A percentile compares a stretch with the other conserved stretches of the same genome.
phyloP scores from a whole-genome alignment of 2,888 invertebrate genomes.

The Antheraea yamamai region DNA sequence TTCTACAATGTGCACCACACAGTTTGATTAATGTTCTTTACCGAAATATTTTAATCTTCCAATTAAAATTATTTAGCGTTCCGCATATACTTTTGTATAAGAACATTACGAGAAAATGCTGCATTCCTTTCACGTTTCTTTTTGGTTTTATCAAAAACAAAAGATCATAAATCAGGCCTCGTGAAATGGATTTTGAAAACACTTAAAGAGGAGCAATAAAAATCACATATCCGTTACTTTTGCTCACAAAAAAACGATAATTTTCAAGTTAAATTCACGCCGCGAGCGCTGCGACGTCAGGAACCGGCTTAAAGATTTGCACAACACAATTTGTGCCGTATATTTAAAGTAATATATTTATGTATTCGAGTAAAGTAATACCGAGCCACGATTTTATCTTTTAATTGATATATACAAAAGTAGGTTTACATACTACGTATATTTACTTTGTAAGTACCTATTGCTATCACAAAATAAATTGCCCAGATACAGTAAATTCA shows the following conservation, averaged over 20 bases:
- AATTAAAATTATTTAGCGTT: background rate
- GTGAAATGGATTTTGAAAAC: background rate
- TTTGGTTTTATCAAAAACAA: background rate
- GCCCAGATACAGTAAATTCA: too few species aligned
- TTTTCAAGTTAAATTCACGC: conserved; percentile 21
- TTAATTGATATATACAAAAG: background rate
- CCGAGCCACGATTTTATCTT: background rate
- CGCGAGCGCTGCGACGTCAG: background rate
- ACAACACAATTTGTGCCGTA: background rate
- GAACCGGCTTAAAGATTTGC: conserved; percentile 18
- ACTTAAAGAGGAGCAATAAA: conserved; percentile 20
- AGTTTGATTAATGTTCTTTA: background rate
- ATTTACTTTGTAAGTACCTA: background rate
- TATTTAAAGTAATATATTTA: background rate
- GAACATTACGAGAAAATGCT: background rate
- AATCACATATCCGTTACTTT: conserved; percentile 20
- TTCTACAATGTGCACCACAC: background rate
- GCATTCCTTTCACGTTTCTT: background rate
- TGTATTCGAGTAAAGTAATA: background rate
- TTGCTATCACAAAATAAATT: too few species aligned
- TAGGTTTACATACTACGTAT: background rate
- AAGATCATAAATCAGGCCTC: background rate
- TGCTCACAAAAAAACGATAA: conserved; percentile 23
- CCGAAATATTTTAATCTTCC: background rate
- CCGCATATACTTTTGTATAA: background rate